Evolutionary conservation across 2,888 invertebrate genomes (phyloP), one percentile per base, ranked within the genome.

Genomic region (Ochlodes sylvanus): DNA sequence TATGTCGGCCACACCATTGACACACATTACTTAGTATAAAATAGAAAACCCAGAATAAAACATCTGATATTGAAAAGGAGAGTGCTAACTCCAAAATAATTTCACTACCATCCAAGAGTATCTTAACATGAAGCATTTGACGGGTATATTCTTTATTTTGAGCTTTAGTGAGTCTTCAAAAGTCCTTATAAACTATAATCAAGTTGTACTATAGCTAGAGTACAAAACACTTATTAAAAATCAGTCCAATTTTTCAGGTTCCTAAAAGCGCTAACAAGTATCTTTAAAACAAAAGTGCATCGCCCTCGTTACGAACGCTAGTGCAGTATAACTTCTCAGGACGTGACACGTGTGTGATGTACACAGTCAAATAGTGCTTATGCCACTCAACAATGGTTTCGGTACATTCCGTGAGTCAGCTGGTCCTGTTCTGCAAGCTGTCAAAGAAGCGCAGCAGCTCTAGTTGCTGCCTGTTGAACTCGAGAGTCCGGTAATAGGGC

Each of bases 401-500:
- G 1, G 32, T 60, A 7, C 60, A 61, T 15, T 60, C 44, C 34
- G 17, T 34, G 7, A 63, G 72, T 76, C 73, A 77, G 58, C 69
- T 73, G 34, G 70, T 72, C 50, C 54, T 68, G 32, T 70, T 74
- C 62, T 70, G 60, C 42, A 79, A 66, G 64, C 69, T 70, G 61
- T 87, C 85, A 71, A 84, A 89, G 79, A 90, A 89, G 9, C 74
- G 69, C 14, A 81, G 58, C 69, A 82, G 76, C 4, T 85, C 79
- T 32, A 66, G 70, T 60, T 85, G 82, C 1, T 76, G 73, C 5
- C 72, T 65, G 9, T 81, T 76, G 2, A 82, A 69, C 9, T 75
- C 72, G 15, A 71, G 71, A 44, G 72, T 72, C 12, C 72, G 67
- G 69, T 74, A 77, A 62, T 57, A 52, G 10, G 85, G 81, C 32